Conservation (phyloP, 2,888 invertebrate species). For the Andrena minutula region DNA sequence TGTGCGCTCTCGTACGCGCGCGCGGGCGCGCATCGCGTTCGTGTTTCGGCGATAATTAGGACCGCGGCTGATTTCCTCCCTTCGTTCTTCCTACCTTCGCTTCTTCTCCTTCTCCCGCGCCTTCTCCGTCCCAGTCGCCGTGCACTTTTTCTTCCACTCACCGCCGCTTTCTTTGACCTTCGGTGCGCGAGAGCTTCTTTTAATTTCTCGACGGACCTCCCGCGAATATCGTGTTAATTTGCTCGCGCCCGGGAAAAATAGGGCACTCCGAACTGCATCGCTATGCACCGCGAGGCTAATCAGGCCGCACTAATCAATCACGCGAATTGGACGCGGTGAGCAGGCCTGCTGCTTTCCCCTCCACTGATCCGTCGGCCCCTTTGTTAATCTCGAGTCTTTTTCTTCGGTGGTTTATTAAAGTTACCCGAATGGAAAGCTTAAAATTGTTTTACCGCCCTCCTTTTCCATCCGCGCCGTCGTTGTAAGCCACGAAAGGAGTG, state of each 20-base stretch:
- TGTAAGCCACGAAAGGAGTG: neutral
- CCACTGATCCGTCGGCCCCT: constrained; percentile 26
- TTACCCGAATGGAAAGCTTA: constrained; percentile 4
- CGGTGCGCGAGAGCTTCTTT: constrained; percentile 20
- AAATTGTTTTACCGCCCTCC: neutral
- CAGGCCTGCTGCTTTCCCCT: constrained; percentile 12
- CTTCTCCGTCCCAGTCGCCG: neutral
- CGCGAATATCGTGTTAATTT: constrained; percentile 69
- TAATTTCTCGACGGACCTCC: constrained; percentile 48
- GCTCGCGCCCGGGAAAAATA: constrained; percentile 62
- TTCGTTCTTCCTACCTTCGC: neutral
- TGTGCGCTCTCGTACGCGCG: constrained; percentile 6
- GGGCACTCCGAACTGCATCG: constrained; percentile 7
- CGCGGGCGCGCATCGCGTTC: constrained; percentile 18
- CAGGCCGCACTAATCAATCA: constrained; percentile 54
- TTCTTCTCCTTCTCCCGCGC: neutral
- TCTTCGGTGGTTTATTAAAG: constrained; percentile 3
- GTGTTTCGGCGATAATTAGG: constrained; percentile 69
- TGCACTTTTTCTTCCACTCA: neutral
- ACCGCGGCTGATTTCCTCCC: constrained; percentile 42
- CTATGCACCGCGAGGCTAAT: constrained; percentile 19
- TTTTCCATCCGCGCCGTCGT: neutral
- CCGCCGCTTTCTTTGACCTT: constrained; percentile 2
- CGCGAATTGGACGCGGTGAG: constrained; percentile 32
- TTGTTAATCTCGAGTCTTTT: constrained; percentile 12